Conservation (phyloP, 1,140 invertebrate species). For the Euura saliciscinereae region DNA sequence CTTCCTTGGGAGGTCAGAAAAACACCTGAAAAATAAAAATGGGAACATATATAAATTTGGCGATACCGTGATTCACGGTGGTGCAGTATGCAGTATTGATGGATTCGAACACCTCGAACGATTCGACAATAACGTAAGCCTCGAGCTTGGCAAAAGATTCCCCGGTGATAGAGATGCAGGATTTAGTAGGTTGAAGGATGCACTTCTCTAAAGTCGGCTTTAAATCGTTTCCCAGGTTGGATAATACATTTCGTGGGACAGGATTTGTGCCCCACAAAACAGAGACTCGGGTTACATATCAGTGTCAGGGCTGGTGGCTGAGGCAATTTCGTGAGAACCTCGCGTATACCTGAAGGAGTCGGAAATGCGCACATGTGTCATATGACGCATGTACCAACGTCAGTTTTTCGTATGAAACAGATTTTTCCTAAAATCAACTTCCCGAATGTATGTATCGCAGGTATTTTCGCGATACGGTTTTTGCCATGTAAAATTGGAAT, state of each 20-base stretch:
- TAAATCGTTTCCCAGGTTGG: neutral
- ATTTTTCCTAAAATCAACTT: neutral
- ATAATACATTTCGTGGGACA: neutral
- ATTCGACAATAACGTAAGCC: neutral
- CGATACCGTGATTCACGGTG: neutral
- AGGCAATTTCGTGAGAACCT: no score
- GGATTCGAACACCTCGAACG: neutral
- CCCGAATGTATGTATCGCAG: neutral
- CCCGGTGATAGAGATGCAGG: conserved; percentile 1
- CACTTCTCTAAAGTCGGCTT: neutral
- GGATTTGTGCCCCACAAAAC: conserved; percentile 2
- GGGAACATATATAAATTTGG: neutral
- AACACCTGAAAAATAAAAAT: conserved; percentile 70
- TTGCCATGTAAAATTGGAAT: conserved; percentile 5
- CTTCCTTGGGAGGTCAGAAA: conserved; percentile 81
- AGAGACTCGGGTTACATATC: neutral
- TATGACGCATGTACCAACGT: no score
- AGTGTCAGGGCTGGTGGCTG: no score
- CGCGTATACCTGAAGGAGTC: no score
- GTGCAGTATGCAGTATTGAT: neutral
- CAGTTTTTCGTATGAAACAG: no score
- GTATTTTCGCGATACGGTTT: neutral
- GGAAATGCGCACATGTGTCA: no score
- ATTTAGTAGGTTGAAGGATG: neutral
- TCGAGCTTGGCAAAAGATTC: neutral